These are phyloP conservation scores for Drosophila tropicalis DNA, from an alignment of 1,140 invertebrate species.

Conservation along the genomic window DNA sequence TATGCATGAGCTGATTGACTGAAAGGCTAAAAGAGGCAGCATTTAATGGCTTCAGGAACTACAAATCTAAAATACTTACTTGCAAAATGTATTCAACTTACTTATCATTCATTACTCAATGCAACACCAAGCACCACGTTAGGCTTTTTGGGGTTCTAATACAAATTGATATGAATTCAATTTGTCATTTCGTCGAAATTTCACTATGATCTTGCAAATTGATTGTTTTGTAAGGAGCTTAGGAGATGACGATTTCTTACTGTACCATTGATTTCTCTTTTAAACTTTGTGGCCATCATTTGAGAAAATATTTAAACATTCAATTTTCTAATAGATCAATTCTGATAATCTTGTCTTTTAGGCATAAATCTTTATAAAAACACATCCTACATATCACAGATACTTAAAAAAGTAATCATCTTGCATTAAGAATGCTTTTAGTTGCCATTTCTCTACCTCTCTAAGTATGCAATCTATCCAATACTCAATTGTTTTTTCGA, in stretches of 20 bases:
- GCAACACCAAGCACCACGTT: not conserved
- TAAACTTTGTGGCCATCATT: too few relatives aligned
- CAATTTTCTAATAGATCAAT: too few relatives aligned
- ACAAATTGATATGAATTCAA: slow-evolving; percentile 9
- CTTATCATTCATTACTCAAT: slow-evolving; percentile 8
- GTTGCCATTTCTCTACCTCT: too few relatives aligned
- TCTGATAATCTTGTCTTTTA: too few relatives aligned
- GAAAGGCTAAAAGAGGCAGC: slow-evolving; percentile 29
- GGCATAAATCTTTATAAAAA: too few relatives aligned
- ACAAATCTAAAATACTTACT: slow-evolving; percentile 9
- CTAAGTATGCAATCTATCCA: too few relatives aligned
- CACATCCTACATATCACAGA: too few relatives aligned
- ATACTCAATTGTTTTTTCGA: too few relatives aligned
- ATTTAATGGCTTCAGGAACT: not conserved
- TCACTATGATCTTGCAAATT: not conserved
- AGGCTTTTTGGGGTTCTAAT: not conserved
- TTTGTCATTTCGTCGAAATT: not conserved
- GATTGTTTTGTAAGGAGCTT: not conserved
- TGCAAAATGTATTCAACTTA: not conserved
- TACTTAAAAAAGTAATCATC: too few relatives aligned
- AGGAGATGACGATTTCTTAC: not conserved
- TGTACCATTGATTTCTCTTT: too few relatives aligned
- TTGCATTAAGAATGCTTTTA: too few relatives aligned
- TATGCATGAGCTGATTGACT: slow-evolving; percentile 61
- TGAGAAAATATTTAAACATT: too few relatives aligned